Evolutionary conservation across 2,113 vertebrate genomes (phyloP), one percentile per base, ranked within the genome.

Genomic region (Loxodonta africana): DNA sequence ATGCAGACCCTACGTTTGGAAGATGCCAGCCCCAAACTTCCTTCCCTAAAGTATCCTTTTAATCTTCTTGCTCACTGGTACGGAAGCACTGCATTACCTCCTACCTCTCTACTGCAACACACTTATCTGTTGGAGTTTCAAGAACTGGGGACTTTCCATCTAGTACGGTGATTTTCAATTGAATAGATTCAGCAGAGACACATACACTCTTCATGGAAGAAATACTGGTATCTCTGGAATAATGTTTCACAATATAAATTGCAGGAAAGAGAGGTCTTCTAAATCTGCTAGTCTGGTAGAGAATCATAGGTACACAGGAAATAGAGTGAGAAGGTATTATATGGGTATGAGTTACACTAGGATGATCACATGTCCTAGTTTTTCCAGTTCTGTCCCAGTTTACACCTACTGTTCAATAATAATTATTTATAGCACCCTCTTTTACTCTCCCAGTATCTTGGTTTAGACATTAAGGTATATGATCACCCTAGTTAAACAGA

Each of bases 221-320:
- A 78, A 78, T 2, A 20, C 4, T 48, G n/a, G 48, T 48, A 62
- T 83, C 17, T 87, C 11, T 20, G 26, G 37, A 95, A n/a, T 6
- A 67, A 8, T 67, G 12, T 51, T 87, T 44, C 8, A 51, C 3
- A 69, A 67, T 53, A 73, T 87, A 90, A 60, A 67, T 62, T 83
- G 5, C 15, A 89, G 23, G 28, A 85, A 84, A 73, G 51, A 53
- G 33, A 81, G 33, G 14, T 23, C 41, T 83, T 92, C 28, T 20
- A 94, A 53, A 18, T 89, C 44, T 12, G 37, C 67, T 71, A 81
- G 44, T 62, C 17, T n/a, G 17, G 26, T 83, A 63, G 60, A 15
- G 15, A 85, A 44, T 77, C 76, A 76, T 28, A 12, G n/a, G 78
- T 78, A 82, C n/a, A 83, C 15, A 51, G 28, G 92, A 96, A 93